These are phyloP conservation scores for Amphilophus citrinellus DNA, from an alignment of 2,113 vertebrate genomes.

Conservation along the genomic window DNA sequence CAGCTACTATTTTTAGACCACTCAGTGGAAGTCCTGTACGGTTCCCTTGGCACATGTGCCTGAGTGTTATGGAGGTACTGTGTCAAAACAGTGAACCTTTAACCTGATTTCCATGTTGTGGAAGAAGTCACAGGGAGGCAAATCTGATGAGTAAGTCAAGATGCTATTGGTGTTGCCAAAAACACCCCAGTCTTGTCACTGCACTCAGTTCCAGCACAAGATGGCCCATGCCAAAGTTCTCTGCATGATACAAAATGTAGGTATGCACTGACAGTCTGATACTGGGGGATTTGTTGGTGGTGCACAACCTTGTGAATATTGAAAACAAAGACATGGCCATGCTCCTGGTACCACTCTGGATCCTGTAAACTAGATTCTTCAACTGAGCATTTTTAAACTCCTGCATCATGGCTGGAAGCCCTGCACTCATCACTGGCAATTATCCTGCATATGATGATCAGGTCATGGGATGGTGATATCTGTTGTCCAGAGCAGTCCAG, in stretches of 20 bases:
- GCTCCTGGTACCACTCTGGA: not conserved
- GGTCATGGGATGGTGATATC: not conserved
- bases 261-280: not conserved
- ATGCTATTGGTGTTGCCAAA: not conserved
- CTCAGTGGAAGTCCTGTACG: not conserved
- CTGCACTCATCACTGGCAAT: not conserved
- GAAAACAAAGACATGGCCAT: not conserved
- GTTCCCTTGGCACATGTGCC: not conserved
- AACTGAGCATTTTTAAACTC: not conserved
- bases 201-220: not conserved
- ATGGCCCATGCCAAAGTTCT: not conserved
- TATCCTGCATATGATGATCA: not conserved
- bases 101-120: not conserved
- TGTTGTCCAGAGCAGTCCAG: too few relatives aligned
- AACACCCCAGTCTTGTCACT: not conserved
- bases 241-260: not conserved
- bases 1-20: slow-evolving; percentile 6
- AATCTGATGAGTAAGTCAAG: not conserved
- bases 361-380: not conserved
- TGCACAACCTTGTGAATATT: not conserved
- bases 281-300: not conserved
- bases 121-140: not conserved
- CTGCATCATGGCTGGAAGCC: not conserved
- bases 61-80: not conserved
- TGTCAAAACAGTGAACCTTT: not conserved